Evolutionary conservation across 1,140 invertebrate genomes (phyloP).

Genomic region (Drosophila sulfurigaster): DNA sequence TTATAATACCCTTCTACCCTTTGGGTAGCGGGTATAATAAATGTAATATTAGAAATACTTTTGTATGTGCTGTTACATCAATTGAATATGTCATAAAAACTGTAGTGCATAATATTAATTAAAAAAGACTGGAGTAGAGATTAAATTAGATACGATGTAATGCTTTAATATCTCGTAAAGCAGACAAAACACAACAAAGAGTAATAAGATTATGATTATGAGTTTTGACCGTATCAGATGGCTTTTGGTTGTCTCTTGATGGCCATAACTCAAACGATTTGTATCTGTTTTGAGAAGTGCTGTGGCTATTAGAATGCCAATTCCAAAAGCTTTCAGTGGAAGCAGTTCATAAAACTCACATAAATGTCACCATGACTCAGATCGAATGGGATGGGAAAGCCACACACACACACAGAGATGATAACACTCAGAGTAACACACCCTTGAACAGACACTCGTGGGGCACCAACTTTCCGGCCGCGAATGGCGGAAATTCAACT

Average conservation of each 20-base stretch:
- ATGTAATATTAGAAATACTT: no score
- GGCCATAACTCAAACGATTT: constrained; percentile 73
- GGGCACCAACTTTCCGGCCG: constrained; percentile 64
- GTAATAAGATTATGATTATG: constrained; percentile 61
- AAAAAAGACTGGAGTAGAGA: neutral
- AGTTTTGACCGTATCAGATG: constrained; percentile 72
- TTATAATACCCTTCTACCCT: no score
- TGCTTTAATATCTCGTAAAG: constrained; percentile 61
- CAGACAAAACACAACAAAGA: constrained; percentile 21
- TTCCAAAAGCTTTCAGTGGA: constrained; percentile 75
- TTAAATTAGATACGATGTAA: constrained; percentile 41
- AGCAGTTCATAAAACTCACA: constrained; percentile 73
- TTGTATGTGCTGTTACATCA: no score
- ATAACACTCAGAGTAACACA: constrained; percentile 15
- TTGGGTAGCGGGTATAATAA: no score
- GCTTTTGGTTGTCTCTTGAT: constrained; percentile 56
- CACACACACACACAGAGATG: constrained; percentile 46
- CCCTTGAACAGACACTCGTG: constrained; percentile 22
- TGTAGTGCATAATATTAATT: no score
- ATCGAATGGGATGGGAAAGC: constrained; percentile 26
- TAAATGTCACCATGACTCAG: constrained; percentile 80
- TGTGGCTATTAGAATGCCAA: constrained; percentile 81
- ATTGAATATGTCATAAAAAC: no score
- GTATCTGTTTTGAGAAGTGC: constrained; percentile 79
- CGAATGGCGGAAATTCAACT: constrained; percentile 68